Percentiles rank a stretch among this genome's conserved stretches.
phyloP scores from a whole-genome alignment of 2,113 vertebrate genomes.

The Sinocyclocheilus rhinocerous region DNA sequence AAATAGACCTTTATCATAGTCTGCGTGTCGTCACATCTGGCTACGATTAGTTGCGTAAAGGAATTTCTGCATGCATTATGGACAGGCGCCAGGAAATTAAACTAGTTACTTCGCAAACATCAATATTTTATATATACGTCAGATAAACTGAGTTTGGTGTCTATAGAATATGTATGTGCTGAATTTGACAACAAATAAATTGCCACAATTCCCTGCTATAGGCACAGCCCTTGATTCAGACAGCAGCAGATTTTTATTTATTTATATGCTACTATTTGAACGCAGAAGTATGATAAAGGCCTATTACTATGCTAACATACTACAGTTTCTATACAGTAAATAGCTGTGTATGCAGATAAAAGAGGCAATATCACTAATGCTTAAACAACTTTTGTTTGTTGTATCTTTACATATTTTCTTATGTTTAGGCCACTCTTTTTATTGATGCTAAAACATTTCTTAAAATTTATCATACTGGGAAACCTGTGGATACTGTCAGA shows the following conservation, averaged over 20 bases:
- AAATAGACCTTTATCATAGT: not conserved
- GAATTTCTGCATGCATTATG: not conserved
- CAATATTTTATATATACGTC: no score
- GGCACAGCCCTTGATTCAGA: no score
- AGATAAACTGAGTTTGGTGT: not conserved
- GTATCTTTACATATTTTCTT: not conserved
- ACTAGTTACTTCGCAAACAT: no score
- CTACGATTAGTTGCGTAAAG: not conserved
- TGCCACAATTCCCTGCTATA: no score
- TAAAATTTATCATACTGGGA: not conserved
- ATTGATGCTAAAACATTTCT: not conserved
- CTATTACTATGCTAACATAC: not conserved
- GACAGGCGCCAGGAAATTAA: no score
- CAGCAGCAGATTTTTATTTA: no score
- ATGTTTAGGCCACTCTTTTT: not conserved
- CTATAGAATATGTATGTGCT: no score
- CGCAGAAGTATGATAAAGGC: not conserved
- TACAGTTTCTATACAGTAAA: not conserved
- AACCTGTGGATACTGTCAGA: not conserved
- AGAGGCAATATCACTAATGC: no score
- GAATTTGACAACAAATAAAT: not conserved
- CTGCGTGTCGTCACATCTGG: not conserved
- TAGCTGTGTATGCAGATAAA: not conserved
- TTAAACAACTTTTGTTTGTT: not conserved
- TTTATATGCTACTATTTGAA: not conserved